Base-by-base conservation (phyloP, 2,797 vertebrate genomes). In the Champsocephalus gunnari region DNA sequence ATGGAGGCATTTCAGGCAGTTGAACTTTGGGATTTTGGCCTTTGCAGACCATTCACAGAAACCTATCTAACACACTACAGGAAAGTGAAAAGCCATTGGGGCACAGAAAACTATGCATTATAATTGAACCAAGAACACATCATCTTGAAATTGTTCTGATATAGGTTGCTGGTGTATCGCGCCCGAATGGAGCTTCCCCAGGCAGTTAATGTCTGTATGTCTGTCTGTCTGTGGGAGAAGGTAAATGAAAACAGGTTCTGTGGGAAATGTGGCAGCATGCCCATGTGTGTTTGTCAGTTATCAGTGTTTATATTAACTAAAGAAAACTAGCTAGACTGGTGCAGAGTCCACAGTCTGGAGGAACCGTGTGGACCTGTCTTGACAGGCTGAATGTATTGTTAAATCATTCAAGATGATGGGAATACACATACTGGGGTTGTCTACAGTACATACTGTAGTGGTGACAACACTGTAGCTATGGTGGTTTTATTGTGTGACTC, bases 311-410 rank as follows among this genome's bases (percentile, higher is more conserved):
- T 89, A 90, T 83, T 71, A 83, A 81, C 78, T 69, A 64, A 87
- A 89, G 81, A 80, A 86, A 94, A 93, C 86, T 66, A 88, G 88
- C 83, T 77, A 75, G 84, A 93, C 87, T 75, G 89, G 92, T 91
- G 91, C 90, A 92, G 88, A 94, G 91, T 95, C 86, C 89, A 91
- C 79, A 72, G 72, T 66, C 83, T 19, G 51, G 1, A 83, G 85
- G 61, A 77, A 82, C 79, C 13, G 80, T 9, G 12, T 87, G 68
- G 83, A 83, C 89, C 73, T 86, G 92, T 89, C 89, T 73, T 79
- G 73, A 92, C 93, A 86, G 80, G 91, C 70, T 81, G 34, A 38
- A 38, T 38, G 61, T 57, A 53, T 72, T 72, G 80, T 84, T 83
- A 64, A 80, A 79, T 60, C 71, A 85, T 45, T 12, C 67, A 55